Conservation (phyloP, 2,113 vertebrate species). For the Meles meles region DNA sequence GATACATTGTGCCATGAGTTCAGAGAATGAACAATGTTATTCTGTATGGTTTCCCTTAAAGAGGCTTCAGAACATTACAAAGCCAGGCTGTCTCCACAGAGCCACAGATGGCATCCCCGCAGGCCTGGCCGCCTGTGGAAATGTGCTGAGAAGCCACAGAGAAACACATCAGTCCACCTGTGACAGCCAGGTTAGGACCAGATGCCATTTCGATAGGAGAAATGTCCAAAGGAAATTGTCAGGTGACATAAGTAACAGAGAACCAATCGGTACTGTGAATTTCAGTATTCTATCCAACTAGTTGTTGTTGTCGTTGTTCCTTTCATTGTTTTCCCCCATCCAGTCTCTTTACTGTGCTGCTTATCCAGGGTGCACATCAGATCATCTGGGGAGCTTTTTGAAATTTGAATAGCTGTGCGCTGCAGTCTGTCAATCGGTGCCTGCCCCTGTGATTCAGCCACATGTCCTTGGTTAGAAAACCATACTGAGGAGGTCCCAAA, state of each 20-base stretch:
- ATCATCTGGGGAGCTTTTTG: background rate
- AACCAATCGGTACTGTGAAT: rapidly evolving
- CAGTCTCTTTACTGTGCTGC: background rate
- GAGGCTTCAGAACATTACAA: background rate
- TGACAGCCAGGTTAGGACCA: background rate
- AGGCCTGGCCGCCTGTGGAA: background rate
- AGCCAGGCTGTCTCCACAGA: background rate
- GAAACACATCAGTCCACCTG: background rate
- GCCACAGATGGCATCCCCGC: background rate
- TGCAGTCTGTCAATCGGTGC: background rate
- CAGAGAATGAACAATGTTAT: background rate
- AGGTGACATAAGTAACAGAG: background rate
- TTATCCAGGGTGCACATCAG: background rate
- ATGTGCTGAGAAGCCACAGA: background rate
- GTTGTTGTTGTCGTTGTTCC: background rate
- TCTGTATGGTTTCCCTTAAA: constrained; percentile 43
- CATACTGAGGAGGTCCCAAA: background rate
- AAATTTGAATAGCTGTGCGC: background rate
- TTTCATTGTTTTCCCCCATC: background rate
- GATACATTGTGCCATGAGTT: background rate
- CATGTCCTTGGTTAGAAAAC: background rate
- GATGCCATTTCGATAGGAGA: background rate
- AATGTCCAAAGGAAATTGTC: background rate
- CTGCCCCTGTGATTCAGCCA: background rate
- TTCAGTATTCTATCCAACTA: background rate